Conservation (phyloP, 2,113 vertebrate species). For the Cranoglanis bouderius region DNA sequence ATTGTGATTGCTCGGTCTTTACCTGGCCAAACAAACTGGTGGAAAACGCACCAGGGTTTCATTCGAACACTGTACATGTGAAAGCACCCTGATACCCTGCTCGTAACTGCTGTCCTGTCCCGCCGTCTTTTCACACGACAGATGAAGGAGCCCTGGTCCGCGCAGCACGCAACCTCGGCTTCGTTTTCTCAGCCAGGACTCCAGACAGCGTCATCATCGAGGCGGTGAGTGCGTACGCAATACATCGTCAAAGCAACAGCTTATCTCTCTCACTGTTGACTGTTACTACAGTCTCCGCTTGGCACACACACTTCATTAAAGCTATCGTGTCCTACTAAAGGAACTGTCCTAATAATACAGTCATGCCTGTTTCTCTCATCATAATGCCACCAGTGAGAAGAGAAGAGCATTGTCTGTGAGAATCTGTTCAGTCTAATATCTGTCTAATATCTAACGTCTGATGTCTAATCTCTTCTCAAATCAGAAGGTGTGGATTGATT, state of each 20-base stretch:
- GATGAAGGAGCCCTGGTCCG: constrained; percentile 96
- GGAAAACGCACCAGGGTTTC: background rate
- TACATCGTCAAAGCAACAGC: background rate
- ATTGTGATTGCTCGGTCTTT: background rate
- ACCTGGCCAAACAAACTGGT: background rate
- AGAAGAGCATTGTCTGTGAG: background rate
- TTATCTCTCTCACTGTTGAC: background rate
- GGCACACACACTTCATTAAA: background rate
- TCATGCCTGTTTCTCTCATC: background rate
- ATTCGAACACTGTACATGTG: background rate
- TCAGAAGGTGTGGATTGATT: background rate
- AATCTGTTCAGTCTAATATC: background rate
- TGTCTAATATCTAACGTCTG: background rate
- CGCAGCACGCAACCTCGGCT: constrained; percentile 86
- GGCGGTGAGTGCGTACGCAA: constrained; percentile 75
- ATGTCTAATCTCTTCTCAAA: background rate
- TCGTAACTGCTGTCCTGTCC: constrained; percentile 6
- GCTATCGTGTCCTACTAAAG: background rate
- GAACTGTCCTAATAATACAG: background rate
- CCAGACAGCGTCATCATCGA: constrained; percentile 93
- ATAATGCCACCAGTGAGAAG: background rate
- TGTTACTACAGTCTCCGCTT: background rate
- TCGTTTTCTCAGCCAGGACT: constrained; percentile 94
- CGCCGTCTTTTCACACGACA: constrained; percentile 58
- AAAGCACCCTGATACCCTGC: background rate